These are phyloP conservation scores for Meganola albula DNA, from an alignment of 2,888 invertebrate species.

Conservation along the genomic window DNA sequence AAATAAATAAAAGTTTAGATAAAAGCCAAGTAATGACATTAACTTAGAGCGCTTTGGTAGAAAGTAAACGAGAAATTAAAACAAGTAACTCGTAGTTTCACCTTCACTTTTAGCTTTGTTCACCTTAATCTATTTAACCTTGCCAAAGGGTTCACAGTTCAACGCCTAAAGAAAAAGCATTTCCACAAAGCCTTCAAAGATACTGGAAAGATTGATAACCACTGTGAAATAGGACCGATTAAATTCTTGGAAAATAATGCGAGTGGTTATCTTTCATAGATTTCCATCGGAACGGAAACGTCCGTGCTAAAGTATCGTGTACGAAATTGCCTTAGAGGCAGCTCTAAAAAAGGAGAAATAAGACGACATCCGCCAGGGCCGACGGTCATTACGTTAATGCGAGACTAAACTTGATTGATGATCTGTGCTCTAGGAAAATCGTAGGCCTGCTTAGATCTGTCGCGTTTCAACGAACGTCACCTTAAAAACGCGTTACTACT, in stretches of 20 bases:
- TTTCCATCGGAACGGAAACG: constrained; percentile 67
- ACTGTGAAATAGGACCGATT: constrained; percentile 44
- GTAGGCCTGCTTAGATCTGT: constrained; percentile 39
- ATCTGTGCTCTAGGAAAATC: constrained; percentile 42
- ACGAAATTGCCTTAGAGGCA: constrained; percentile 61
- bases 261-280: constrained; percentile 60
- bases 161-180: constrained; percentile 37
- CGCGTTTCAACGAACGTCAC: constrained; percentile 28
- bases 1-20: too few species aligned
- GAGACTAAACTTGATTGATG: constrained; percentile 77
- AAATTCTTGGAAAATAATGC: constrained; percentile 29
- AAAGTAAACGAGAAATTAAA: constrained; percentile 36
- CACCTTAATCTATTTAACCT: constrained; percentile 44
- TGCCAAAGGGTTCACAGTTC: constrained; percentile 28
- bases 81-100: constrained; percentile 35
- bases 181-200: constrained; percentile 34
- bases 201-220: constrained; percentile 50
- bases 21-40: too few species aligned
- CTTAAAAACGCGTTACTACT: constrained; percentile 20
- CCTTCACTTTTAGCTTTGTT: constrained; percentile 38
- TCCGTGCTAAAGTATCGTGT: constrained; percentile 61
- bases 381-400: constrained; percentile 76
- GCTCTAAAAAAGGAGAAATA: constrained; percentile 65
- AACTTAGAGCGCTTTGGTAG: constrained; percentile 34
- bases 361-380: constrained; percentile 69